Evolutionary conservation across 2,113 vertebrate species (phyloP).

Genomic region (Neogale vison): DNA sequence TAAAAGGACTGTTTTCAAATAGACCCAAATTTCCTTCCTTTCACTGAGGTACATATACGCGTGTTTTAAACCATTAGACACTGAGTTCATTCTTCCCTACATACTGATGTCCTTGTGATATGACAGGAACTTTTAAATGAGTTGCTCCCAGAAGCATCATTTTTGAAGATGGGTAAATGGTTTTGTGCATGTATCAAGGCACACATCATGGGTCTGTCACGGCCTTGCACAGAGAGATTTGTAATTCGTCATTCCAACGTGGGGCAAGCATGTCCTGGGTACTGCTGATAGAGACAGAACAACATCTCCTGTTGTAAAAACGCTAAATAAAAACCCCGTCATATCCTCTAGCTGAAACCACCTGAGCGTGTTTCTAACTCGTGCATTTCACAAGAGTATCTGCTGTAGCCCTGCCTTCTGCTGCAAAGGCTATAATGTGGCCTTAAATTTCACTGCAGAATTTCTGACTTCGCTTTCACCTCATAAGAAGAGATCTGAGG

Average conservation of each 20-base stretch:
- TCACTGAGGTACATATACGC: background rate
- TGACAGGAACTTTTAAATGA: slow-evolving; percentile 49
- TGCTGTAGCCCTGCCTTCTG: background rate
- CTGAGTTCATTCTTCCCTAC: slow-evolving; percentile 6
- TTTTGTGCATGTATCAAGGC: slow-evolving; percentile 6
- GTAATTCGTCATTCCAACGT: slow-evolving; percentile 19
- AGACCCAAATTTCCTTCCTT: background rate
- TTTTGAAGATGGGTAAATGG: slow-evolving; percentile 39
- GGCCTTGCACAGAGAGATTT: slow-evolving; percentile 27
- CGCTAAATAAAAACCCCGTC: background rate
- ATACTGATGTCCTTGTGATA: slow-evolving; percentile 10
- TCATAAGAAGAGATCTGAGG: background rate
- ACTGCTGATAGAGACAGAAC: slow-evolving; percentile 12
- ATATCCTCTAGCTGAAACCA: background rate
- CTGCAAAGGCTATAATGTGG: background rate
- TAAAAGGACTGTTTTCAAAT: background rate
- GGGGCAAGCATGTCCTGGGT: background rate
- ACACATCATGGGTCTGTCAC: slow-evolving; percentile 20
- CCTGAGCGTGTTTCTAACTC: background rate
- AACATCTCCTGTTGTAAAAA: slow-evolving; percentile 12
- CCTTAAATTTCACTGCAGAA: background rate
- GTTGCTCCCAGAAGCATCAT: background rate
- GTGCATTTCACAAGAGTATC: background rate
- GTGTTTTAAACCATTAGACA: background rate
- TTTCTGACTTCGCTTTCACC: background rate